phyloP scores from a whole-genome alignment of 2,888 invertebrate genomes.

The Colostygia pectinataria region DNA sequence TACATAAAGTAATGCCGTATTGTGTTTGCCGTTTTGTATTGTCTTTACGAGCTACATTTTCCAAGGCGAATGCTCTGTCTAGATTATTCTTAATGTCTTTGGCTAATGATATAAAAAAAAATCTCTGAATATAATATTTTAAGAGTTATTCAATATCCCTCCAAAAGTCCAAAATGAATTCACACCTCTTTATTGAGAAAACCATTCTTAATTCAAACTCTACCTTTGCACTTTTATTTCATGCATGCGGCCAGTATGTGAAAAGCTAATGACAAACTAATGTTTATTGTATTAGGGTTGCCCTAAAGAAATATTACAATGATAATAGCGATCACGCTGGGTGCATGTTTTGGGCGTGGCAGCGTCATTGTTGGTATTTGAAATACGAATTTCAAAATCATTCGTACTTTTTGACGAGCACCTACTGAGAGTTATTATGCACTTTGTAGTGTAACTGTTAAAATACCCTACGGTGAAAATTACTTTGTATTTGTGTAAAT shows the following conservation, averaged over 20 bases:
- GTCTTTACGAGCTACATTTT: too few species aligned
- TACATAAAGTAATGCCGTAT: too few species aligned
- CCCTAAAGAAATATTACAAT: slow-evolving; percentile 76
- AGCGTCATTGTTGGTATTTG: slow-evolving; percentile 70
- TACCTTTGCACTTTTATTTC: slow-evolving; percentile 38
- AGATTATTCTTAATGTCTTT: too few species aligned
- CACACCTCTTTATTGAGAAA: background rate
- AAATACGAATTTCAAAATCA: slow-evolving; percentile 69
- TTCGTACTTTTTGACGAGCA: slow-evolving; percentile 49
- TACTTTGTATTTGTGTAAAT: slow-evolving; percentile 16
- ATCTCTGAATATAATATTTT: too few species aligned
- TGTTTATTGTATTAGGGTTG: slow-evolving; percentile 80
- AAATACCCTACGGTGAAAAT: slow-evolving; percentile 27
- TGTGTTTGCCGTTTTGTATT: too few species aligned
- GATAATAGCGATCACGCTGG: slow-evolving; percentile 74
- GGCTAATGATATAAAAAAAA: too few species aligned
- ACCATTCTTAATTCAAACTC: slow-evolving; percentile 4
- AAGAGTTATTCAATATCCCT: too few species aligned
- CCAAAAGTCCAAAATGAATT: background rate
- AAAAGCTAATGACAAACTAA: slow-evolving; percentile 76
- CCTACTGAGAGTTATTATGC: slow-evolving; percentile 32
- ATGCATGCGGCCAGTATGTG: slow-evolving; percentile 65
- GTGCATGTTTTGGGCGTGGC: slow-evolving; percentile 80
- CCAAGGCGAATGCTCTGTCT: too few species aligned
- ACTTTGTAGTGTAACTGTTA: slow-evolving; percentile 18